Evolutionary conservation across 1,140 invertebrate species (phyloP).

Genomic region (Zaprionus africanus): DNA sequence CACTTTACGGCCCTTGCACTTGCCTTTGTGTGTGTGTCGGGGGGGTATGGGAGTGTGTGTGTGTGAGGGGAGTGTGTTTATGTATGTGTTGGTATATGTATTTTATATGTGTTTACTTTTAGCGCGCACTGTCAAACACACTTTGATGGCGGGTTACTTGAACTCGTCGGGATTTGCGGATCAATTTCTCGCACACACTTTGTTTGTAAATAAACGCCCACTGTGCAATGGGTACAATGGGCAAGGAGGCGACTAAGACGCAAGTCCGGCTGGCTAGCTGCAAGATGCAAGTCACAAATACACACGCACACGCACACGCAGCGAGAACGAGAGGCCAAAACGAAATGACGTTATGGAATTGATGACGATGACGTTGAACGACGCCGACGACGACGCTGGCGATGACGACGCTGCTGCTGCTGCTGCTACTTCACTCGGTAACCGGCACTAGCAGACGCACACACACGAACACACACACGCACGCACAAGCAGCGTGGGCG

Average conservation of each 20-base stretch:
- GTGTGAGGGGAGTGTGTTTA: background rate
- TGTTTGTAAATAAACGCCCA: slow-evolving; percentile 44
- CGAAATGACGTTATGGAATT: slow-evolving; percentile 64
- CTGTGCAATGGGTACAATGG: slow-evolving; percentile 11
- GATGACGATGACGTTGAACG: slow-evolving; percentile 52
- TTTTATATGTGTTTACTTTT: slow-evolving; percentile 53
- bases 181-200: slow-evolving; percentile 15
- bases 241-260: slow-evolving; percentile 29
- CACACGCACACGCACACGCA: slow-evolving; percentile 36
- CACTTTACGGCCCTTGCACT: slow-evolving; percentile 70
- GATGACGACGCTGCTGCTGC: background rate
- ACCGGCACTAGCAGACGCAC: slow-evolving; percentile 12
- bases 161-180: slow-evolving; percentile 14
- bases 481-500: slow-evolving; percentile 26
- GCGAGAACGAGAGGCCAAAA: slow-evolving; percentile 26
- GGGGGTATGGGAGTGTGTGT: slow-evolving; percentile 21
- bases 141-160: slow-evolving; percentile 30
- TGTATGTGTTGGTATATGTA: slow-evolving; percentile 20
- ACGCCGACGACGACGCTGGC: background rate
- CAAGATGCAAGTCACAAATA: slow-evolving; percentile 10
- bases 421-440: slow-evolving; percentile 24
- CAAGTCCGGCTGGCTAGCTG: slow-evolving; percentile 51
- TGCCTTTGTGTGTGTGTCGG: slow-evolving; percentile 43
- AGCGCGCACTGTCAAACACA: slow-evolving; percentile 54
- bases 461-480: slow-evolving; percentile 12